Conservation (phyloP, 2,888 invertebrate genomes). For the Synanthedon vespiformis region DNA sequence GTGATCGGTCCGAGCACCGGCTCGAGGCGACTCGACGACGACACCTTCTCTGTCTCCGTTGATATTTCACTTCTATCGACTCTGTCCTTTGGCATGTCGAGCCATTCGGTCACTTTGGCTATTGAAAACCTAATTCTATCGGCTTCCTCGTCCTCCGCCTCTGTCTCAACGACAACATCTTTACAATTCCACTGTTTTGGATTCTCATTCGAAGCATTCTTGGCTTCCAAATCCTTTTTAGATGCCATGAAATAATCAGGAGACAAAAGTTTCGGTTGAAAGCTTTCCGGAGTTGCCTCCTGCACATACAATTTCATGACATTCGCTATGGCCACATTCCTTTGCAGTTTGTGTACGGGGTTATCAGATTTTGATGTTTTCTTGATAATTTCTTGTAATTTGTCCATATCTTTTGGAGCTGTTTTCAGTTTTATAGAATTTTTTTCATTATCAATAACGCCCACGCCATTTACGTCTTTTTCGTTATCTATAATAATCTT, state of each 20-base stretch:
- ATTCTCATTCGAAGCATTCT: too few relatives aligned
- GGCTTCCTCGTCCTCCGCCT: conserved; percentile 8
- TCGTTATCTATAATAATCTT: too few relatives aligned
- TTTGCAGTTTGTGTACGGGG: conserved; percentile 21
- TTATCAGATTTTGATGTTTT: conserved; percentile 17
- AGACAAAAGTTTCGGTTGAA: conserved; percentile 22
- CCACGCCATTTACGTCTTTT: too few relatives aligned
- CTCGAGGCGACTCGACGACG: too few relatives aligned
- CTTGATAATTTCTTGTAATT: conserved; percentile 19
- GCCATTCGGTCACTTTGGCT: conserved; percentile 28
- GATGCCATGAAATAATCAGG: conserved; percentile 27
- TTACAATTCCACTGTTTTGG: not conserved
- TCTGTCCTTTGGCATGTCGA: conserved; percentile 10
- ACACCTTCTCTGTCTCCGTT: not conserved
- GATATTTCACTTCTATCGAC: not conserved
- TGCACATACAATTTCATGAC: conserved; percentile 29
- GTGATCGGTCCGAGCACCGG: conserved; percentile 10
- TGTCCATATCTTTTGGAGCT: not conserved
- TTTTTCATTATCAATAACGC: too few relatives aligned
- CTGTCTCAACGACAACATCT: not conserved
- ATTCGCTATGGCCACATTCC: conserved; percentile 39
- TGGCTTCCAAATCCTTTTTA: not conserved
- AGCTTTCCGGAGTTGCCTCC: not conserved
- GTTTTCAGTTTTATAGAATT: too few relatives aligned
- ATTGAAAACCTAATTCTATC: conserved; percentile 18